Evolutionary conservation across 2,888 invertebrate species (phyloP), one percentile per base, ranked within the genome.

Genomic region (Scaptomyza reducta): DNA sequence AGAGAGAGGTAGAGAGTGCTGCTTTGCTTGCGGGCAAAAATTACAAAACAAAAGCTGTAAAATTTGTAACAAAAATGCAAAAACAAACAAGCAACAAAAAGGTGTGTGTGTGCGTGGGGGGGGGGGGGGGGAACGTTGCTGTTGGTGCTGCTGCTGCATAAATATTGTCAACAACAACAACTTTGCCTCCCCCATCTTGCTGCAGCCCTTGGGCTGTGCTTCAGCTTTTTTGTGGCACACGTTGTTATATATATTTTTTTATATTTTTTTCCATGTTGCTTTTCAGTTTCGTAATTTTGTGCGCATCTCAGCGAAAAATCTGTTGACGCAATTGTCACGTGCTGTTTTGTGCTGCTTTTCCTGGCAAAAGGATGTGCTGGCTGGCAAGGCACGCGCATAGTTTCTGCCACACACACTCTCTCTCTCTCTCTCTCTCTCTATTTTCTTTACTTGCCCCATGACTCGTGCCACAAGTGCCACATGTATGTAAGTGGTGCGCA

Each of bases 291-390:
- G 70, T 77, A 70, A 85, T 78, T 85, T 85, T 80, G 64, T 87
- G 85, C 87, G 72, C 85, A 86, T 82, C 85, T 87, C 85, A 87
- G 85, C 85, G 74, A 86, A 86, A 87, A 86, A 80, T 85, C 87
- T 86, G 85, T 86, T 86, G 87, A 87, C 84, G 85, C 76, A 79
- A 80, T 77, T 80, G 85, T 86, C 85, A 86, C 85, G 87, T 86
- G 85, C 85, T 75, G 59, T 59, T 49, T 70, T 57, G 53, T 55
- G 67, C 55, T 45, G 58, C 51, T 40, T 38, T 16, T 7, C 72
- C 80, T 63, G 72, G 72, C 73, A 70, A 81, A 81, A 85, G 82
- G 77, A 81, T 73, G 63, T 77, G 72, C 56, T 45, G 50, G 35
- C 11, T 29, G 49, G 42, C 27, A 31, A 62, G 70, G 70, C 79